Conservation (phyloP, 2,113 vertebrate genomes). For the Eira barbara region DNA sequence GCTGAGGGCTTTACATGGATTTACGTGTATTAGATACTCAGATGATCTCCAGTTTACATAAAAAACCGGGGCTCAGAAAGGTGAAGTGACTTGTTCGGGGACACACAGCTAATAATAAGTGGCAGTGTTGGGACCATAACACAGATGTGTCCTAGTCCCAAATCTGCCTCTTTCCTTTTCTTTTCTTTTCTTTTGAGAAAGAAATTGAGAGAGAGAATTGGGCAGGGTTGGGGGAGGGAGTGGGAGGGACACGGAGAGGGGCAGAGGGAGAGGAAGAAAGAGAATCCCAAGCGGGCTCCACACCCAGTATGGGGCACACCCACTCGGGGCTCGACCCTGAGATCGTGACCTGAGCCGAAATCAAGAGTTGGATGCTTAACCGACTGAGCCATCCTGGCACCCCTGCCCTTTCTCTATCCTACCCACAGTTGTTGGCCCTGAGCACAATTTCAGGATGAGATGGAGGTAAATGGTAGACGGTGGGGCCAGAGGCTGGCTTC, state of each 20-base stretch:
- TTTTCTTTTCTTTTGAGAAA: neutral
- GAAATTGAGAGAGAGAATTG: neutral
- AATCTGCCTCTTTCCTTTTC: neutral
- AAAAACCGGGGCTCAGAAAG: neutral
- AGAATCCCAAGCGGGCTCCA: neutral
- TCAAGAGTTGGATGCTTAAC: neutral
- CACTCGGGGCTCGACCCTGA: neutral
- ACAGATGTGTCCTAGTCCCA: neutral
- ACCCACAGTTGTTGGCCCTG: neutral
- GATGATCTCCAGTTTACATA: neutral
- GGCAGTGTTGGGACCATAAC: neutral
- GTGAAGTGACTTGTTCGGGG: conserved; percentile 11
- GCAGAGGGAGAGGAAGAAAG: neutral
- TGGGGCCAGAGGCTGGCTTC: neutral
- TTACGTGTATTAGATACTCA: neutral
- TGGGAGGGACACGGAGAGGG: neutral
- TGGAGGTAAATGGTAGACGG: neutral
- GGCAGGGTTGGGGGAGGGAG: too few relatives aligned
- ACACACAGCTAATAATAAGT: neutral
- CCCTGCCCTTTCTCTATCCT: neutral
- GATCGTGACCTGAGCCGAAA: neutral
- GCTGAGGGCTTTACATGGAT: neutral
- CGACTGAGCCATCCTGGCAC: neutral
- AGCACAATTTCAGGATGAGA: conserved; percentile 19
- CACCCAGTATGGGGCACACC: neutral